phyloP scores from a whole-genome alignment of 2,888 invertebrate species.

The Adelphocoris suturalis region DNA sequence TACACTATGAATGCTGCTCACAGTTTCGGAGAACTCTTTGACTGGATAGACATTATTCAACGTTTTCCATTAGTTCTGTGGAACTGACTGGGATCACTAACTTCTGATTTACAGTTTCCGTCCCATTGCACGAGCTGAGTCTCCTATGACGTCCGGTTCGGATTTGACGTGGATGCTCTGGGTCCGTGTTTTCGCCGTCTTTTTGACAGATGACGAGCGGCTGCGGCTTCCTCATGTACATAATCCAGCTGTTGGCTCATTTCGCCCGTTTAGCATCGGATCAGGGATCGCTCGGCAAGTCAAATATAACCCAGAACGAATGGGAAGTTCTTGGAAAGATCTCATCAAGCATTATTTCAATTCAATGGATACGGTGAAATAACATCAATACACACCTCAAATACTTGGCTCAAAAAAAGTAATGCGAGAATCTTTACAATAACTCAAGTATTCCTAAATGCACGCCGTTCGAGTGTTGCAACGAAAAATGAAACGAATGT shows the following conservation, averaged over 20 bases:
- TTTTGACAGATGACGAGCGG: not conserved
- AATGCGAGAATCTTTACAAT: too few relatives aligned
- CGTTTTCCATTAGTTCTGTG: too few relatives aligned
- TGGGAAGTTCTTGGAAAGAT: not conserved
- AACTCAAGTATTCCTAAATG: too few relatives aligned
- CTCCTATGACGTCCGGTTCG: not conserved
- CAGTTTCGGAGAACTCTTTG: too few relatives aligned
- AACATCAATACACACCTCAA: too few relatives aligned
- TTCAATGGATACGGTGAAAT: too few relatives aligned
- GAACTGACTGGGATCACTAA: not conserved
- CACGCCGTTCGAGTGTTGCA: too few relatives aligned
- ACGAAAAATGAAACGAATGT: too few relatives aligned
- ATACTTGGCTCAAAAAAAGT: too few relatives aligned
- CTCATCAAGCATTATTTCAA: too few relatives aligned
- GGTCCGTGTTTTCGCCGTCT: not conserved
- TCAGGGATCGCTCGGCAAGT: not conserved
- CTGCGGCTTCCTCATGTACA: not conserved
- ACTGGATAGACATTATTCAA: too few relatives aligned
- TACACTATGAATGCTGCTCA: too few relatives aligned
- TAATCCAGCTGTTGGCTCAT: not conserved
- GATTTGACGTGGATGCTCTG: not conserved
- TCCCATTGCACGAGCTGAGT: not conserved
- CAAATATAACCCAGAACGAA: not conserved
- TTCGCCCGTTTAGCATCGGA: not conserved
- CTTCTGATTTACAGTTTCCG: not conserved